Percentiles rank a stretch among this genome's conserved stretches.
These are phyloP conservation scores for Dynastes hyllus DNA, from an alignment of 2,888 invertebrate species.

Conservation along the genomic window DNA sequence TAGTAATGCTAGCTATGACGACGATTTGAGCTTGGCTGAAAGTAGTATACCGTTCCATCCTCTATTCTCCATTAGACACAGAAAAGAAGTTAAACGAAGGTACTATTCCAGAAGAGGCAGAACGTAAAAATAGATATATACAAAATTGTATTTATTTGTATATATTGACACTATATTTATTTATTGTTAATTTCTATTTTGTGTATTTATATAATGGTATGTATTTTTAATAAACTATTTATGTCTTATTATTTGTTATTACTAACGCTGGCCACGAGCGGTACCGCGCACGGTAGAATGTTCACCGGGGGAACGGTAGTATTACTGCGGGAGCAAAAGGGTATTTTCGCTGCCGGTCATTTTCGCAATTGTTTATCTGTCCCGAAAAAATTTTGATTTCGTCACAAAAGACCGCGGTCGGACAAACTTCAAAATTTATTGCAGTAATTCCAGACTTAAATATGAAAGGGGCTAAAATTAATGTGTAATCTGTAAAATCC, in stretches of 20 bases:
- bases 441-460: no score
- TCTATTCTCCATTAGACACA: slow-evolving; percentile 26
- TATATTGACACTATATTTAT: slow-evolving; percentile 4
- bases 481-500: no score
- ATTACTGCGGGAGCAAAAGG: no score
- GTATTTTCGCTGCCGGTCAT: no score
- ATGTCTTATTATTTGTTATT: background rate
- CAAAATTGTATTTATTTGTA: background rate
- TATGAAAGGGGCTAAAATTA: no score
- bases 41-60: slow-evolving; percentile 43
- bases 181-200: slow-evolving; percentile 3
- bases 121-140: background rate
- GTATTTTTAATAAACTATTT: background rate
- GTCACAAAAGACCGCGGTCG: no score
- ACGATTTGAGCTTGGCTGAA: slow-evolving; percentile 27
- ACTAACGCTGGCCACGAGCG: no score
- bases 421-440: no score
- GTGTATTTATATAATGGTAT: background rate
- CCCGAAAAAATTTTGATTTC: no score
- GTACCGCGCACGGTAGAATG: no score
- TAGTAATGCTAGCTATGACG: background rate
- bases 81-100: slow-evolving; percentile 39
- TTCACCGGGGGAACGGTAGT: no score
- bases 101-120: slow-evolving; percentile 21
- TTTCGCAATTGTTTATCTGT: no score